Evolutionary conservation across 2,797 vertebrate genomes (phyloP), one percentile per base, ranked within the genome.

Genomic region (Sebastes hubbsi): DNA sequence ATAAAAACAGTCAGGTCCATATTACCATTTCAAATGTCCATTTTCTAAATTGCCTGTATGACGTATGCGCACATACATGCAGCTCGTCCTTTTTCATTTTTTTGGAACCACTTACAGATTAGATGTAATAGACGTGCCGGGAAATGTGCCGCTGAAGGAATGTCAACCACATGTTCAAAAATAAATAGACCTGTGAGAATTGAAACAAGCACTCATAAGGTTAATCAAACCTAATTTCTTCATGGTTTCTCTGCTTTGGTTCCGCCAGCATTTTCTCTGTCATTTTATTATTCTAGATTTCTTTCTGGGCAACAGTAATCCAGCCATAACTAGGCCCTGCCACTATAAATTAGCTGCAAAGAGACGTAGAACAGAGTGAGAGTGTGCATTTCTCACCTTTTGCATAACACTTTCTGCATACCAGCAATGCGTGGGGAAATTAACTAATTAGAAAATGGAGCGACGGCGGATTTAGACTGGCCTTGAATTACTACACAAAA

Each of bases 101-200:
- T 94, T 92, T 87, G 78, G 82, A 90, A 76, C 87, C 90, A 94
- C 88, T 93, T 91, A 92, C 87, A 94, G 94, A 95, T 94, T 95
- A 95, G 90, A 92, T 92, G 92, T 96, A 95, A 96, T 96, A 93
- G 95, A 94, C 91, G 71, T 96, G 94, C 96, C 94, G 95, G 95
- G 95, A 96, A 96, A 95, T 93, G 92, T 92, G 90, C 91, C 90
- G 93, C 92, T 86, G 87, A 77, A 91, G 94, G 95, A 96, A 96
- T 96, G 95, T 94, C 91, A 85, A 94, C 94, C 95, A 96, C 95
- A 96, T 95, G 95, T 96, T 95, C 91, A 82, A 95, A 95, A 95
- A 95, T 95, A 95, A 95, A 95, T 94, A 94, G 94, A 94, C 94
- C 93, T 89, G 89, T 84, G 94, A 95, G 95, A 94, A 94, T 94